Base-by-base conservation (phyloP, 2,888 invertebrate genomes). In the Apotomis turbidana region DNA sequence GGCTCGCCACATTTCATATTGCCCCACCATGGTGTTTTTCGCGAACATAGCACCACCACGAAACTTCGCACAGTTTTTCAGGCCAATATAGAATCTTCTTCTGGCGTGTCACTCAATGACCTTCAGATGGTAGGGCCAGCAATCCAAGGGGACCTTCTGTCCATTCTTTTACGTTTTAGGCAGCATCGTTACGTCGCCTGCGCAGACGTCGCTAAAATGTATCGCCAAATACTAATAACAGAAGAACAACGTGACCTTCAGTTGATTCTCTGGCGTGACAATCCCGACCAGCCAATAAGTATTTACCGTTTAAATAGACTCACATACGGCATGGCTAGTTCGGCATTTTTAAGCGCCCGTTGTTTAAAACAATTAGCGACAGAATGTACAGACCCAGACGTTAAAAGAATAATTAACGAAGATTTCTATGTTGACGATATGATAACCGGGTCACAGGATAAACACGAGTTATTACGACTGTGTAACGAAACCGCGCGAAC, bases 111-210 rank as follows among this genome's bases (percentile, higher is more conserved):
- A 4, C 10, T 46, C 9, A 46, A 46, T 46, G 77, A 78, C 15
- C n/a, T 75, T 6, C 75, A 77, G 36, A 5, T 76, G 55, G 69
- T 77, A 0, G 79, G 78, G 1, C 77, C 78, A 5, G 54, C 75
- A 41, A 63, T 80, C 10, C 78, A 80, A 55, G 74, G 76, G 5
- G 46, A 46, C 46, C 46, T 46, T 6, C 46, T 46, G 9, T 46
- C 15, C 75, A 77, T 74, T 27, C 80, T 68, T 70, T 78, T 71
- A 59, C 77, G 4, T 78, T 81, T 46, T 51, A 27, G 73, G 38
- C 66, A 71, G 36, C 55, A 75, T 54, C 73, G 55, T 55, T 73
- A 71, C 41, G 60, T 62, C 13, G 68, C 61, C 1, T 66, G 66
- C 38, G 73, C 71, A 4, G 71, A 73, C 51, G 52, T 75, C 4